These are phyloP conservation scores for Leptopilina boulardi DNA, from an alignment of 1,140 invertebrate genomes.

Conservation along the genomic window DNA sequence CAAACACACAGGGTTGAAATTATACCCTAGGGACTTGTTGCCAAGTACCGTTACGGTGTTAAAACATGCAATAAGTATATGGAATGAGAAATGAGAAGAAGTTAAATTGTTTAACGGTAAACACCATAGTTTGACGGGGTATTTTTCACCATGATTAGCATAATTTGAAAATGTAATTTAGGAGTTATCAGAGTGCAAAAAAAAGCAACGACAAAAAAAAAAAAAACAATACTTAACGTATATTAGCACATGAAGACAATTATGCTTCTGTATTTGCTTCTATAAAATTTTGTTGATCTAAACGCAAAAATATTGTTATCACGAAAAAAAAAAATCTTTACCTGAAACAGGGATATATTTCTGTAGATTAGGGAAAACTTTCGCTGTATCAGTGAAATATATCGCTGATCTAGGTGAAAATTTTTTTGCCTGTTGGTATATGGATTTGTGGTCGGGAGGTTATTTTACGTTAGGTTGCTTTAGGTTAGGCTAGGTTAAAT, in stretches of 20 bases:
- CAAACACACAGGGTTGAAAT: slow-evolving; percentile 32
- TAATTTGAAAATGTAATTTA: slow-evolving; percentile 23
- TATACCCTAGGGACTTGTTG: slow-evolving; percentile 16
- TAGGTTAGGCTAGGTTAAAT: too few relatives aligned
- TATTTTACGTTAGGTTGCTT: too few relatives aligned
- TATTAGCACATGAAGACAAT: background rate
- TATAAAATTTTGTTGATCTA: too few relatives aligned
- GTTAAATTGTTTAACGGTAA: slow-evolving; percentile 32
- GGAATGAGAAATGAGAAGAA: slow-evolving; percentile 27
- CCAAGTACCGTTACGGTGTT: slow-evolving; percentile 28
- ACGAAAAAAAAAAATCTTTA: too few relatives aligned
- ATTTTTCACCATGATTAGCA: slow-evolving; percentile 26
- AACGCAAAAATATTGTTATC: too few relatives aligned
- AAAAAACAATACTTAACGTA: slow-evolving; percentile 18
- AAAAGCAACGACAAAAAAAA: too few relatives aligned
- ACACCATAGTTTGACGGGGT: slow-evolving; percentile 5
- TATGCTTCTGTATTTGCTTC: background rate
- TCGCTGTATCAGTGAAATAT: too few relatives aligned
- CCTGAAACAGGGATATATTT: too few relatives aligned
- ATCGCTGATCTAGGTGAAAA: too few relatives aligned
- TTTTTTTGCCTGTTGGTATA: too few relatives aligned
- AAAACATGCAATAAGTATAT: slow-evolving; percentile 32
- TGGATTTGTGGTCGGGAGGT: too few relatives aligned
- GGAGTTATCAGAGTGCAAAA: background rate
- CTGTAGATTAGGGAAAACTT: too few relatives aligned